Percentiles rank a stretch among this genome's conserved stretches.
phyloP scores from a whole-genome alignment of 1,140 invertebrate species.

The Zaprionus nigranus region DNA sequence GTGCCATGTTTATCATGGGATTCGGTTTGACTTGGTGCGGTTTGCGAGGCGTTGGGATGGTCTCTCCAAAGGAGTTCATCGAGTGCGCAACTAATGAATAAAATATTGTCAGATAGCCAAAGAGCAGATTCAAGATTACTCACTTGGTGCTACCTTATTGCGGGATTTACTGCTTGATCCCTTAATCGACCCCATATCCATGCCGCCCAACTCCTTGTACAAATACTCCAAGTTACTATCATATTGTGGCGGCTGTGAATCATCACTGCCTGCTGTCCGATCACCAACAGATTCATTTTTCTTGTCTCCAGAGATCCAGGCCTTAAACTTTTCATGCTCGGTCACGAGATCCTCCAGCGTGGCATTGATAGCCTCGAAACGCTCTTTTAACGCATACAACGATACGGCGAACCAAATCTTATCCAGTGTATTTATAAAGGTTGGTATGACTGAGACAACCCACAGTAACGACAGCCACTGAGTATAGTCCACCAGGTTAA shows the following conservation, averaged over 20 bases:
- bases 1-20: constrained; percentile 61
- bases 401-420: constrained; percentile 83
- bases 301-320: constrained; percentile 51
- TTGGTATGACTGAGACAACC: constrained; percentile 72
- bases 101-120: neutral
- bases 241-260: constrained; percentile 63
- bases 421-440: constrained; percentile 76
- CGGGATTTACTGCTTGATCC: constrained; percentile 44
- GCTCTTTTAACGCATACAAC: constrained; percentile 72
- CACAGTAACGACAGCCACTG: constrained; percentile 73
- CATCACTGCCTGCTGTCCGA: constrained; percentile 28
- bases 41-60: constrained; percentile 40
- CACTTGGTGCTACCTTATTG: constrained; percentile 71
- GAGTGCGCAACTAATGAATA: constrained; percentile 58
- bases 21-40: constrained; percentile 27
- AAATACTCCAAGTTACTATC: constrained; percentile 72
- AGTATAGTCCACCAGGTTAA: constrained; percentile 65
- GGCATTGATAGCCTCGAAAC: constrained; percentile 75
- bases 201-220: constrained; percentile 69
- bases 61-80: constrained; percentile 67
- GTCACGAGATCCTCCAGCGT: constrained; percentile 68
- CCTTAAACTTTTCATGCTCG: constrained; percentile 68
- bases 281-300: neutral
- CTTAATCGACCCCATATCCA: constrained; percentile 55
- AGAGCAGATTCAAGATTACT: constrained; percentile 8